These are phyloP conservation scores for Busseola fusca DNA, from an alignment of 2,888 invertebrate species.

Conservation along the genomic window DNA sequence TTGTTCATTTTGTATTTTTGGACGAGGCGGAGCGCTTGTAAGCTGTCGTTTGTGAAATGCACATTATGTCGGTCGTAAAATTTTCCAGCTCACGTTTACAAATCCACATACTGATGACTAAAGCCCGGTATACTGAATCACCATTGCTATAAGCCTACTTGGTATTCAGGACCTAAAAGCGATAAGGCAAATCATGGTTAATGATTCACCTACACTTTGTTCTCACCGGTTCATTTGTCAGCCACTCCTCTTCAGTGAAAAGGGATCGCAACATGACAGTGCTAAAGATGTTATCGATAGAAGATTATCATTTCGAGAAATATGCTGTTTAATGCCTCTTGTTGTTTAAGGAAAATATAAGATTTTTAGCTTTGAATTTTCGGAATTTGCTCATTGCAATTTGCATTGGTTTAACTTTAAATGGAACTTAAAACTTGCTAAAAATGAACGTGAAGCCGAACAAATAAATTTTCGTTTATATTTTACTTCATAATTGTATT, in stretches of 20 bases:
- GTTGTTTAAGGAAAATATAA: constrained; percentile 51
- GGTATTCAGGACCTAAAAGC: constrained; percentile 78
- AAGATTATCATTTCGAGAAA: constrained; percentile 67
- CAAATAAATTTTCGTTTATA: background rate
- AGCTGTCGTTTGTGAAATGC: constrained; percentile 20
- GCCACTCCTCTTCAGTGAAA: constrained; percentile 73
- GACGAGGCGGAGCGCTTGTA: constrained; percentile 7
- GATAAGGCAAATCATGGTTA: constrained; percentile 82
- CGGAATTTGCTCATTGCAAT: background rate
- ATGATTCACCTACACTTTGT: constrained; percentile 78
- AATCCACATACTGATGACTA: constrained; percentile 53
- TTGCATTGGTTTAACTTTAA: background rate
- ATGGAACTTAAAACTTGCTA: too few relatives aligned
- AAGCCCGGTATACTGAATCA: constrained; percentile 69
- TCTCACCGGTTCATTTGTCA: constrained; percentile 67
- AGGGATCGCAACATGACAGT: constrained; percentile 67
- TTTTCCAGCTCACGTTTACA: constrained; percentile 35
- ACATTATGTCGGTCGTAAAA: constrained; percentile 43
- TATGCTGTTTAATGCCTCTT: constrained; percentile 53
- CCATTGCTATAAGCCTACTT: constrained; percentile 73
- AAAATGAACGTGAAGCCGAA: background rate
- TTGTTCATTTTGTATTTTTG: constrained; percentile 14
- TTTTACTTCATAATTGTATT: background rate
- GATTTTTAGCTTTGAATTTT: constrained; percentile 29
- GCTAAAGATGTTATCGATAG: constrained; percentile 72